Evolutionary conservation across 2,888 invertebrate genomes (phyloP).

Genomic region (Agrotis segetum): DNA sequence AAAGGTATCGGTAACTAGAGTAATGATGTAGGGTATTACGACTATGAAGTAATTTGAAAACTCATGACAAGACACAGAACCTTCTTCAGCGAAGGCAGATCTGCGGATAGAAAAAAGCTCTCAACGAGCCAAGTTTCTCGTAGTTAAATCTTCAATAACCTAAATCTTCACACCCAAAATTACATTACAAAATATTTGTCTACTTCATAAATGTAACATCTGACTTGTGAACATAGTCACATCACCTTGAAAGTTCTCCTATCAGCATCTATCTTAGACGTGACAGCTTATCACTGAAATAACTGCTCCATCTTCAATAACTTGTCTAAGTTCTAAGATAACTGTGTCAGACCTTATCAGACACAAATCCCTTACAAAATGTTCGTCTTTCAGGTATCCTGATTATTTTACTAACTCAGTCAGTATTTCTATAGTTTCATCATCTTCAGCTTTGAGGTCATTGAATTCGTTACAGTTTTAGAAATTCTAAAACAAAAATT

Average conservation of each 20-base stretch:
- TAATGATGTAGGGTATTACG: conserved; percentile 29
- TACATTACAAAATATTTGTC: conserved; percentile 33
- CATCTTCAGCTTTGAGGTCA: conserved; percentile 4
- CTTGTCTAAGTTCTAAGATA: conserved; percentile 56
- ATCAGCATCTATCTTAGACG: conserved; percentile 70
- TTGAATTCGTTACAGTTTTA: conserved; percentile 20
- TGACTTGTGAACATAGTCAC: conserved; percentile 45
- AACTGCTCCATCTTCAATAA: conserved; percentile 65
- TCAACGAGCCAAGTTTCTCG: background rate
- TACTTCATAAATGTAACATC: conserved; percentile 29
- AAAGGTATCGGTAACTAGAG: conserved; percentile 15
- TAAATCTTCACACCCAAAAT: background rate
- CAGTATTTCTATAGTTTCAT: background rate
- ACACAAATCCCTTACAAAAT: conserved; percentile 50
- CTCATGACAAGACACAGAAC: background rate
- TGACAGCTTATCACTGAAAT: conserved; percentile 74
- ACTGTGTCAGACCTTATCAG: conserved; percentile 60
- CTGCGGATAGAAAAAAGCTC: background rate
- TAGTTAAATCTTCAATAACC: background rate
- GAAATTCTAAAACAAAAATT: conserved; percentile 6
- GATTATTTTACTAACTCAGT: conserved; percentile 18
- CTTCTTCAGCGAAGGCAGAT: no score
- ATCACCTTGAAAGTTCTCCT: conserved; percentile 67
- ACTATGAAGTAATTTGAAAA: conserved; percentile 3
- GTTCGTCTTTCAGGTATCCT: conserved; percentile 32